phyloP scores from a whole-genome alignment of 2,888 invertebrate genomes.

The Athalia cordata region DNA sequence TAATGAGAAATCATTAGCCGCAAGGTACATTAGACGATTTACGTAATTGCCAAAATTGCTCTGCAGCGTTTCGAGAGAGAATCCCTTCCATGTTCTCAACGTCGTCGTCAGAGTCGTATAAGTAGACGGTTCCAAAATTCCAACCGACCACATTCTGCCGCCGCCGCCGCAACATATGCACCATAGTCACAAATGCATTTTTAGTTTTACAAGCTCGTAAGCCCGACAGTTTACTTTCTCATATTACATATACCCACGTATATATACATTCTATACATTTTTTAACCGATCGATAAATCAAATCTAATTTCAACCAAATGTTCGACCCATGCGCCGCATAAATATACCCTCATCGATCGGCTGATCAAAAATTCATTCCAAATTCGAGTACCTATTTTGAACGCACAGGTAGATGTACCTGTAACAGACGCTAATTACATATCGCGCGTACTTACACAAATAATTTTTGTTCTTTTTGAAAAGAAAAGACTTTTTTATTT shows the following conservation, averaged over 20 bases:
- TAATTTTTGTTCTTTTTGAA: too few relatives aligned
- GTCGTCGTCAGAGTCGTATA: conserved; percentile 28
- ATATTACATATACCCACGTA: background rate
- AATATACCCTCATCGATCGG: background rate
- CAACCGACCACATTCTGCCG: background rate
- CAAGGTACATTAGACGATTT: conserved; percentile 72
- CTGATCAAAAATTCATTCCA: conserved; percentile 2
- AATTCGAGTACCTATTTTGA: background rate
- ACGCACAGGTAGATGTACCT: too few relatives aligned
- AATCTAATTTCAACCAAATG: conserved; percentile 28
- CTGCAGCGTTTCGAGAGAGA: background rate
- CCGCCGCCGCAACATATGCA: background rate
- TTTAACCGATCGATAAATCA: conserved; percentile 27
- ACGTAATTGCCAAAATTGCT: conserved; percentile 68
- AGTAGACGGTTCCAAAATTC: conserved; percentile 36
- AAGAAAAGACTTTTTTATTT: too few relatives aligned
- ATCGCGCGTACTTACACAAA: too few relatives aligned
- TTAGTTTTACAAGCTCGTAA: background rate
- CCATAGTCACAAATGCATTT: conserved; percentile 36
- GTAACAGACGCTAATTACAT: too few relatives aligned
- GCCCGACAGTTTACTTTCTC: conserved; percentile 9
- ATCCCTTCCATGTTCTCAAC: background rate
- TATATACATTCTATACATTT: background rate
- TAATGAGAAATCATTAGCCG: conserved; percentile 73
- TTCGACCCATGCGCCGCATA: background rate